Evolutionary conservation across 2,888 invertebrate genomes (phyloP), one percentile per base, ranked within the genome.

Genomic region (Elysia crispata): DNA sequence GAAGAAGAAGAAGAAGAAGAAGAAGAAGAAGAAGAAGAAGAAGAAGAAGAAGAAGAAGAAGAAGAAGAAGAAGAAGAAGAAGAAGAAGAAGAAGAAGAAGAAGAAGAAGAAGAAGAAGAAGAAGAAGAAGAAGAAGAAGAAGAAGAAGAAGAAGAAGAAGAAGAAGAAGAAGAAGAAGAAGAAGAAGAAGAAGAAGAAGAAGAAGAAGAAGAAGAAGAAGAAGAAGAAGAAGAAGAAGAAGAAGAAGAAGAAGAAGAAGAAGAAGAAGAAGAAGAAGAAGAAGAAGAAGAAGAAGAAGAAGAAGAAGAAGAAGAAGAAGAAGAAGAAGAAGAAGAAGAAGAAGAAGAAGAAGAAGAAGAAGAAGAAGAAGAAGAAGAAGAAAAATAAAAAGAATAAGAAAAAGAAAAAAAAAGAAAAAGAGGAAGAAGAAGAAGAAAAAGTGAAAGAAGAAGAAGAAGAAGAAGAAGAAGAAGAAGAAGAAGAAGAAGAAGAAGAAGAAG

Each of bases 111-210:
- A 23, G 11, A 64, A 23, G 25, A 64, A 23, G 25, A 64, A 23
- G 25, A 64, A 23, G 11, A 72, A 20, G 30, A 18, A 49, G n/a
- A 50, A 54, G n/a, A 57, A 15, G 33, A 18, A 70, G 33, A 15
- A 70, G 15, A 70, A 31, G 33, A 31, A 70, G 30, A 70, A 31
- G 64, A 64, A 64, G 23, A n/a, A 64, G 64, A 64, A 64, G 64
- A 64, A 64, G 64, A 64, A 64, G 54, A 15, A 54, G 50, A 54
- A 49, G 23, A 11, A 54, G 23, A 50, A 25, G 28, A 20, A 57
- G 13, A 66, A 28, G 15, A 31, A 70, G 70, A 30, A 70, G 41
- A 31, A 30, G n/a, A 31, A 33, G 31, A 30, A 23, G 6, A 6
- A 70, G 6, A 70, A 41, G 5, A 41, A 11, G 3, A 11, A 41